A percentile compares a stretch with the other conserved stretches of the same genome.
phyloP scores from a whole-genome alignment of 1,140 invertebrate genomes.

The Anadara kagoshimensis region DNA sequence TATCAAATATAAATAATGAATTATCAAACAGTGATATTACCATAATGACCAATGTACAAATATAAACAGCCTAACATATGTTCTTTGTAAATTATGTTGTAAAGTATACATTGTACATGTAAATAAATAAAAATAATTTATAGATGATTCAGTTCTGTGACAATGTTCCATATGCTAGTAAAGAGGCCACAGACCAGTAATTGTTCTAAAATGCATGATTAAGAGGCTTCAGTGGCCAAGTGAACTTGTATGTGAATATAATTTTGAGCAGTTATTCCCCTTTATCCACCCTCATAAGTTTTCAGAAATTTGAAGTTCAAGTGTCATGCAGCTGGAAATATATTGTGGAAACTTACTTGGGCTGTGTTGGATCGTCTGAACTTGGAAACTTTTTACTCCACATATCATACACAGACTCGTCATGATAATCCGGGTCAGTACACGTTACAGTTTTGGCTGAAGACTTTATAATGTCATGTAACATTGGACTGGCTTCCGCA shows the following conservation, averaged over 20 bases:
- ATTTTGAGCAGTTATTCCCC: not conserved
- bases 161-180: too few relatives aligned
- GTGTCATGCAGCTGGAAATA: not conserved
- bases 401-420: slow-evolving; percentile 52
- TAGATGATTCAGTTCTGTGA: too few relatives aligned
- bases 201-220: too few relatives aligned
- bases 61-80: too few relatives aligned
- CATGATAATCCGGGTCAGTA: slow-evolving; percentile 41
- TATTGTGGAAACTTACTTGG: slow-evolving; percentile 38
- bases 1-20: too few relatives aligned
- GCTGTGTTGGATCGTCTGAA: slow-evolving; percentile 30
- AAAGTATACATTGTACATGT: too few relatives aligned
- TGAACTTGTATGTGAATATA: not conserved
- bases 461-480: slow-evolving; percentile 59
- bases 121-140: too few relatives aligned
- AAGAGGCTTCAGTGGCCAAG: too few relatives aligned
- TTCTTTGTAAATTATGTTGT: too few relatives aligned
- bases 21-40: too few relatives aligned
- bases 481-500: slow-evolving; percentile 61
- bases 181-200: too few relatives aligned
- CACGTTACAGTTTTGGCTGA: slow-evolving; percentile 56
- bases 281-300: not conserved
- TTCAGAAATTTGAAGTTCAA: not conserved
- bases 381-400: slow-evolving; percentile 50
- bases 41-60: too few relatives aligned